Conservation (phyloP, 2,113 vertebrate species). For the Cyprinus carpio region DNA sequence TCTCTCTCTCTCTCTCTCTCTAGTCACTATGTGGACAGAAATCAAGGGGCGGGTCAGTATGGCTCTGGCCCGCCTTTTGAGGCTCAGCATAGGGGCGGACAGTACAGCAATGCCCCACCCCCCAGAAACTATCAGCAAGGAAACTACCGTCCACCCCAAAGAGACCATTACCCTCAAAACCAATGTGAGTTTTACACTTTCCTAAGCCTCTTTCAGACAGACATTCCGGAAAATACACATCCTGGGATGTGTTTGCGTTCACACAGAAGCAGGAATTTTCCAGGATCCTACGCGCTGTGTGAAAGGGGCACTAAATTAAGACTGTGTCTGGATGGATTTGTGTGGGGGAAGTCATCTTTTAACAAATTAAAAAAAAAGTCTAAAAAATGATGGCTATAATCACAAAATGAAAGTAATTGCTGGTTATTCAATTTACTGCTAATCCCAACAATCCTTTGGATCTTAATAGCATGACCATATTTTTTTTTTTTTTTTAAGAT, state of each 20-base stretch:
- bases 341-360: background rate
- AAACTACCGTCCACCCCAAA: slow-evolving; percentile 60
- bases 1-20: slow-evolving; percentile 11
- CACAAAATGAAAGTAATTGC: no score
- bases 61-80: slow-evolving; percentile 77
- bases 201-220: no score
- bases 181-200: slow-evolving; percentile 63
- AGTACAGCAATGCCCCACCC: slow-evolving; percentile 84
- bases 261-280: no score
- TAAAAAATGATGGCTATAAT: background rate
- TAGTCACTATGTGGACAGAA: slow-evolving; percentile 82
- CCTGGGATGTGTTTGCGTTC: no score
- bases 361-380: no score
- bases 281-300: no score
- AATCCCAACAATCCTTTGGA: background rate
- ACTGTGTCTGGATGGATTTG: no score
- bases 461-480: background rate
- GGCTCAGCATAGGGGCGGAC: slow-evolving; percentile 69
- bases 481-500: background rate
- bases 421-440: background rate
- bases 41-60: slow-evolving; percentile 78
- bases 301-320: background rate
- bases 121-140: slow-evolving; percentile 78
- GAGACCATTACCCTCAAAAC: slow-evolving; percentile 57
- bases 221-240: no score